Evolutionary conservation across 2,888 invertebrate genomes (phyloP).

Genomic region (Ligdia adustata): DNA sequence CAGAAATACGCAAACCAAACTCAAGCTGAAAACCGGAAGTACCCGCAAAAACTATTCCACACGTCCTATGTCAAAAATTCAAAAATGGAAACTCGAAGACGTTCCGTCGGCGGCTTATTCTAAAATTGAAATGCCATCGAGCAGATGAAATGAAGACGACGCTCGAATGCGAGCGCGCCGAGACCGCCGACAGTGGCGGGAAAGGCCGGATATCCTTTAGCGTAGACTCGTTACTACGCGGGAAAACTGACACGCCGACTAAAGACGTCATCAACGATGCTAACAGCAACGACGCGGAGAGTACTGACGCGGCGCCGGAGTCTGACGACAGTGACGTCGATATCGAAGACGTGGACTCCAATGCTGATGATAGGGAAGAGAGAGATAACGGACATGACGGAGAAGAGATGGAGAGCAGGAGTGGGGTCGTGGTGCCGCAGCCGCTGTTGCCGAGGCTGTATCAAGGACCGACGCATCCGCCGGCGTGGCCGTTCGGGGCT

Average conservation of each 20-base stretch:
- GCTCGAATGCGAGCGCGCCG: conserved; percentile 80
- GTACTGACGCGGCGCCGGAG: conserved; percentile 64
- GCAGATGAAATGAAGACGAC: conserved; percentile 82
- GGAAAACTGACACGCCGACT: conserved; percentile 57
- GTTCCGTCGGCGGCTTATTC: conserved; percentile 31
- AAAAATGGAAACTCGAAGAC: conserved; percentile 35
- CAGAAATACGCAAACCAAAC: conserved; percentile 1
- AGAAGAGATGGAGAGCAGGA: conserved; percentile 71
- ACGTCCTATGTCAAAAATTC: neutral
- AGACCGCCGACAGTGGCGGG: conserved; percentile 77
- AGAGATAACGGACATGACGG: conserved; percentile 71
- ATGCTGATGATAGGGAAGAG: conserved; percentile 70
- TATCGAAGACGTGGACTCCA: conserved; percentile 76
- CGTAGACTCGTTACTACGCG: conserved; percentile 86
- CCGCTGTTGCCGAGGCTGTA: conserved; percentile 86
- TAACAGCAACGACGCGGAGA: conserved; percentile 71
- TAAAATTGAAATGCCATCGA: conserved; percentile 61
- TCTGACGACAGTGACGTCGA: conserved; percentile 80
- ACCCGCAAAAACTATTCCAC: neutral
- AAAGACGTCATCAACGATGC: conserved; percentile 60
- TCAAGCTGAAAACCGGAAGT: conserved; percentile 16
- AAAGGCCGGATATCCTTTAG: conserved; percentile 89
- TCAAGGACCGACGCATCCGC: conserved; percentile 80
- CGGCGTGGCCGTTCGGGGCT: conserved; percentile 85
- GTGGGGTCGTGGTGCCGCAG: conserved; percentile 87